Evolutionary conservation across 2,888 invertebrate genomes (phyloP).

Genomic region (Cephonodes hylas): DNA sequence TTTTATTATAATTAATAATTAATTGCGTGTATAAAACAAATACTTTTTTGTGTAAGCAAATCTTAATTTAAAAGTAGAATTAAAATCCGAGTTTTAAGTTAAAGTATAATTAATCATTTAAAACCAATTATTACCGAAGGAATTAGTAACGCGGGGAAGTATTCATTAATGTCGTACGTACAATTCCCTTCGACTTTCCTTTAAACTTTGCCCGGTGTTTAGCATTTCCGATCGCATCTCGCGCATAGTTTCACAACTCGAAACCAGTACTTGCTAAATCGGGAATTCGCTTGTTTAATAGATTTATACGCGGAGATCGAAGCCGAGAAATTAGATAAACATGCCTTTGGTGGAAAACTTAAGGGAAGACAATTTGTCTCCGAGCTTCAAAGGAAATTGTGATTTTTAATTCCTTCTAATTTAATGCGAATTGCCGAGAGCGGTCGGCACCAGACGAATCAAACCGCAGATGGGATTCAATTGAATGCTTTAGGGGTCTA

Average conservation of each 20-base stretch:
- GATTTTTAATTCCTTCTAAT: neutral
- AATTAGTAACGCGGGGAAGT: neutral
- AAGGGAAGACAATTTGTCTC: neutral
- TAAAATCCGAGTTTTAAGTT: too few species aligned
- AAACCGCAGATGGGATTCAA: neutral
- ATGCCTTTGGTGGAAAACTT: neutral
- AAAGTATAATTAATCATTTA: too few species aligned
- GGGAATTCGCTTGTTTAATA: neutral
- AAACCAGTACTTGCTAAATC: constrained; percentile 2
- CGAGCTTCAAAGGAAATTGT: neutral
- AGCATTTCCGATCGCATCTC: constrained; percentile 1
- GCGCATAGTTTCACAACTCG: neutral
- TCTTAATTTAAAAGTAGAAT: too few species aligned
- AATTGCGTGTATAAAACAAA: too few species aligned
- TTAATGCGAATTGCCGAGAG: neutral
- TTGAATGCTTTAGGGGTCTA: neutral
- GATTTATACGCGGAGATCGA: neutral
- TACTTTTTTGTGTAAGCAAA: too few species aligned
- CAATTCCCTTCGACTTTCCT: neutral
- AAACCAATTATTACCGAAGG: neutral
- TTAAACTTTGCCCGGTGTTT: constrained; percentile 3
- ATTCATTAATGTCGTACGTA: neutral
- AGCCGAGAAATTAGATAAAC: neutral
- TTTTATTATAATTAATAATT: too few species aligned
- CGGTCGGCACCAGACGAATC: neutral